phyloP scores from a whole-genome alignment of 92 coral and sea anemone genomes.

The Paragorgia papillata region DNA sequence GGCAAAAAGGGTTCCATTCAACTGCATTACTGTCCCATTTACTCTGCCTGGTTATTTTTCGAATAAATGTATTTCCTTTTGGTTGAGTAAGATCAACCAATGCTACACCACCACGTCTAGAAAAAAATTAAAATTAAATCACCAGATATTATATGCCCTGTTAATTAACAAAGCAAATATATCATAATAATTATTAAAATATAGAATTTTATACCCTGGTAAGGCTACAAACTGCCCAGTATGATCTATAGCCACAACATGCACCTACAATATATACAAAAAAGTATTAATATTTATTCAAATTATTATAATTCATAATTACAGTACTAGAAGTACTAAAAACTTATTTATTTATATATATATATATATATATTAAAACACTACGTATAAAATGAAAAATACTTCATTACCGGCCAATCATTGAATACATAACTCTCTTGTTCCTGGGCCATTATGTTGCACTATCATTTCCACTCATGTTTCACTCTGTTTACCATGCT shows the following conservation, averaged over 20 bases:
- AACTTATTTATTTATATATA: no score
- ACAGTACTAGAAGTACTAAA: no score
- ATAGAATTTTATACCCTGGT: constrained; percentile 72
- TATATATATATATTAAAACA: no score
- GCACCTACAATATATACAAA: constrained; percentile 60
- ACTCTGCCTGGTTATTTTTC: constrained; percentile 84
- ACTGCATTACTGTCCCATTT: constrained; percentile 95
- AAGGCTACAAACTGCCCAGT: constrained; percentile 91
- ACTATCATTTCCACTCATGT: no score
- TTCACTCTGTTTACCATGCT: no score
- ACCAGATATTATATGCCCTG: no score
- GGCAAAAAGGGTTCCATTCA: constrained; percentile 95
- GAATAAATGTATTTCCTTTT: constrained; percentile 34
- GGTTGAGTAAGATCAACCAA: constrained; percentile 74
- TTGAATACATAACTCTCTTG: constrained; percentile 23
- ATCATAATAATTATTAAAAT: neutral
- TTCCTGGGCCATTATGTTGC: constrained; percentile 19
- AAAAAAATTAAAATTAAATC: neutral
- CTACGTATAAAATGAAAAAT: neutral
- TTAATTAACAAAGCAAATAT: neutral
- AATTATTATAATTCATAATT: neutral
- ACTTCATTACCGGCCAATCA: constrained; percentile 34
- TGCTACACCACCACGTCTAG: constrained; percentile 87
- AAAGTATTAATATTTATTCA: neutral
- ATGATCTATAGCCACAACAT: constrained; percentile 93